Evolutionary conservation across 2,888 invertebrate species (phyloP).

Genomic region (Xiphydria camelus): DNA sequence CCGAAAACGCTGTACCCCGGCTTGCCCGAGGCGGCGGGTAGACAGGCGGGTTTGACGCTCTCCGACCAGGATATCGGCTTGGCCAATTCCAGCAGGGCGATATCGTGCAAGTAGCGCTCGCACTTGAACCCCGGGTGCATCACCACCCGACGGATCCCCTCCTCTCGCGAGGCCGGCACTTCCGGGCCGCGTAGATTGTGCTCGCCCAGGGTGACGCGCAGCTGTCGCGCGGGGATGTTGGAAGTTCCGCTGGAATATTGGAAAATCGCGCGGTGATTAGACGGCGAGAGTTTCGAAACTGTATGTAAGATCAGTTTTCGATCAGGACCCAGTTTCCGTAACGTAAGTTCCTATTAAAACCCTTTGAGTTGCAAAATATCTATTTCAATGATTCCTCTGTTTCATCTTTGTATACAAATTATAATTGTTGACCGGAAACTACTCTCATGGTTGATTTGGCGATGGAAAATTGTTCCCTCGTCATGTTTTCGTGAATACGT

Average conservation of each 20-base stretch:
- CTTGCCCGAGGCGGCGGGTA: constrained; percentile 64
- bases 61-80: constrained; percentile 70
- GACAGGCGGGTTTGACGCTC: constrained; percentile 77
- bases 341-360: too few relatives aligned
- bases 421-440: too few relatives aligned
- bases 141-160: constrained; percentile 61
- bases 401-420: too few relatives aligned
- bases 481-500: too few relatives aligned
- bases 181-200: constrained; percentile 69
- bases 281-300: too few relatives aligned
- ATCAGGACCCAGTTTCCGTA: too few relatives aligned
- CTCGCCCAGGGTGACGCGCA: constrained; percentile 72
- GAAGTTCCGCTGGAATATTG: constrained; percentile 67
- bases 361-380: too few relatives aligned
- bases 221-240: constrained; percentile 67
- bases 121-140: constrained; percentile 79
- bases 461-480: too few relatives aligned
- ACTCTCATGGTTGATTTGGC: too few relatives aligned
- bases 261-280: too few relatives aligned
- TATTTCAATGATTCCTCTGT: too few relatives aligned
- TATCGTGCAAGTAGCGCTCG: constrained; percentile 66
- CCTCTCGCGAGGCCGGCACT: constrained; percentile 58
- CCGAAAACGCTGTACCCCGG: constrained; percentile 60
- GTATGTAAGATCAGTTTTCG: too few relatives aligned
- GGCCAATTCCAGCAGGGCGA: constrained; percentile 74